These are phyloP conservation scores for Pyralis farinalis DNA, from an alignment of 2,888 invertebrate genomes.

Conservation along the genomic window DNA sequence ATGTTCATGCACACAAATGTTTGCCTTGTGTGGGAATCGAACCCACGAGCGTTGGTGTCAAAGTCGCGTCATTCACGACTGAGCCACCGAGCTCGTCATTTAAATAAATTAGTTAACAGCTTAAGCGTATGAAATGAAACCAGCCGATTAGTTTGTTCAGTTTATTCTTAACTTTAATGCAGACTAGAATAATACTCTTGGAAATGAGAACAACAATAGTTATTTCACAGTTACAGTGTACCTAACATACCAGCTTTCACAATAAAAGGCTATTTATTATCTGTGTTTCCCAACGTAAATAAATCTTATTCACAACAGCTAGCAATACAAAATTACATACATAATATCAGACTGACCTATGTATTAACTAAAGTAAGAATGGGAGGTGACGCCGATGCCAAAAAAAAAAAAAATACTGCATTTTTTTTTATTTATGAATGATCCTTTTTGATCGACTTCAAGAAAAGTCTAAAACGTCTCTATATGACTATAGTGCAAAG, in stretches of 20 bases:
- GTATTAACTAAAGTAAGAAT: background rate
- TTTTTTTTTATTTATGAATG: no score
- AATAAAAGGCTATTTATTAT: conserved; percentile 78
- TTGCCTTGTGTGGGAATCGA: no score
- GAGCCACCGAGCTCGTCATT: no score
- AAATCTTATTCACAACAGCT: conserved; percentile 80
- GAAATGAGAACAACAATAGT: conserved; percentile 81
- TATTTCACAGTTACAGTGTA: conserved; percentile 78
- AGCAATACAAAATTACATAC: conserved; percentile 76
- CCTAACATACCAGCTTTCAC: conserved; percentile 75
- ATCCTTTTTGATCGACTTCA: no score
- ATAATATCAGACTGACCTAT: conserved; percentile 47
- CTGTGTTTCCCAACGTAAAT: conserved; percentile 75
- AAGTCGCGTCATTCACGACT: no score
- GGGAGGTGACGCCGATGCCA: background rate
- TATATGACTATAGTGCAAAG: no score
- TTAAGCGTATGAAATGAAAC: conserved; percentile 40
- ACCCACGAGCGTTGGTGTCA: no score
- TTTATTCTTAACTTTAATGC: conserved; percentile 81
- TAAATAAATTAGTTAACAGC: no score
- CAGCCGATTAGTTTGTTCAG: conserved; percentile 62
- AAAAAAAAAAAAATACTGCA: no score
- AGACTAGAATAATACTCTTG: conserved; percentile 82
- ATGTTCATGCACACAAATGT: no score
- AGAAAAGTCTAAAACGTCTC: no score